Conservation (phyloP, 2,888 invertebrate species). For the Thecocarcelia acutangulata region DNA sequence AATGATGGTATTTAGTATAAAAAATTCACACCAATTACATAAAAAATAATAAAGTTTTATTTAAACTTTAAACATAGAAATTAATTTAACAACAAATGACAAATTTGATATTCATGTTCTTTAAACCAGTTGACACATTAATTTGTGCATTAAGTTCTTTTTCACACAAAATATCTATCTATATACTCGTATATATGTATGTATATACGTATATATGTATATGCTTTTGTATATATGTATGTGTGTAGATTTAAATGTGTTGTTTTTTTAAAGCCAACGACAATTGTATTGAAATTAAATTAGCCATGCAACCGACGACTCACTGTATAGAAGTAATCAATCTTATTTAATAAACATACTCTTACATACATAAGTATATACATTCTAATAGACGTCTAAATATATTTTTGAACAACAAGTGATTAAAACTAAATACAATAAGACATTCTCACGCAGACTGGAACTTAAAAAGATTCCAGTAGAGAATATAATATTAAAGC, state of each 20-base stretch:
- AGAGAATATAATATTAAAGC: background rate
- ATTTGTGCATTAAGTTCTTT: conserved; percentile 42
- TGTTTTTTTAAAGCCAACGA: conserved; percentile 34
- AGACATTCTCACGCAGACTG: conserved; percentile 28
- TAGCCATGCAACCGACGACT: conserved; percentile 56
- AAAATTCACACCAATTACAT: background rate
- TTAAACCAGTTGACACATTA: conserved; percentile 55
- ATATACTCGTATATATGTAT: too few species aligned
- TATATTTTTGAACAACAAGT: background rate
- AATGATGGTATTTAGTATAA: too few species aligned
- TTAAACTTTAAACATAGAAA: background rate
- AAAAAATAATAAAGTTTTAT: background rate
- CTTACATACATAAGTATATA: conserved; percentile 3
- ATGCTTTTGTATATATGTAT: too few species aligned
- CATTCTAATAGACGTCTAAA: conserved; percentile 4
- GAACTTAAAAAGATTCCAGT: conserved; percentile 1
- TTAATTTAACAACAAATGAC: conserved; percentile 27
- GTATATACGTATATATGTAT: too few species aligned
- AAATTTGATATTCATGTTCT: conserved; percentile 28
- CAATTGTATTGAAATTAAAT: conserved; percentile 63
- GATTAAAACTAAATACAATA: conserved; percentile 31
- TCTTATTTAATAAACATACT: conserved; percentile 33
- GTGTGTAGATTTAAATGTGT: conserved; percentile 11
- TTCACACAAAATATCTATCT: conserved; percentile 27
- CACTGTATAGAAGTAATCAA: conserved; percentile 44